A percentile compares a stretch with the other conserved stretches of the same genome.
Evolutionary conservation across 2,888 invertebrate species (phyloP).

Genomic region (Plutella xylostella): DNA sequence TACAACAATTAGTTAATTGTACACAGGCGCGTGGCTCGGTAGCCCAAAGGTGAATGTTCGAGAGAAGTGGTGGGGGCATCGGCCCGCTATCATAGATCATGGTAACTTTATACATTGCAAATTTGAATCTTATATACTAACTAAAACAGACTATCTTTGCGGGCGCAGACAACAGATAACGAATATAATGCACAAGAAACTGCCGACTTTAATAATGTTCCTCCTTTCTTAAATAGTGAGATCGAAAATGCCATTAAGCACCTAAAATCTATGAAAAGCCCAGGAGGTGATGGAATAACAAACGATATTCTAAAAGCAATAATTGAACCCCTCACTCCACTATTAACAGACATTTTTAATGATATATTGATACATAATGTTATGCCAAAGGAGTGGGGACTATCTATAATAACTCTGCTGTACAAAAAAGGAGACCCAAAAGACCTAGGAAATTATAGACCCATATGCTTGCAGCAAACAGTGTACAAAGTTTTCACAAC

Average conservation of each 20-base stretch:
- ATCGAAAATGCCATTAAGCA: not conserved
- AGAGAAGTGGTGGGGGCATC: no score
- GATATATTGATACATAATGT: not conserved
- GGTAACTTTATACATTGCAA: no score
- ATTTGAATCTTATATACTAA: no score
- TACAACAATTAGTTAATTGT: no score
- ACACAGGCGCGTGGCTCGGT: no score
- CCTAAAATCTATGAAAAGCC: constrained; percentile 7
- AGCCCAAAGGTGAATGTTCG: no score
- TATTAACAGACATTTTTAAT: constrained; percentile 8
- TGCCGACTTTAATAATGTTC: no score
- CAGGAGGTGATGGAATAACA: constrained; percentile 8
- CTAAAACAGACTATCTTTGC: no score
- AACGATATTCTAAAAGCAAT: constrained; percentile 11
- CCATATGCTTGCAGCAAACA: constrained; percentile 5
- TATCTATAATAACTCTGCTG: not conserved
- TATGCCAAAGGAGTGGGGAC: not conserved
- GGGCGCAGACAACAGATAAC: no score
- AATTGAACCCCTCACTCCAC: constrained; percentile 8
- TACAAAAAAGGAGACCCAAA: constrained; percentile 8
- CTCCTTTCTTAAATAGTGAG: not conserved
- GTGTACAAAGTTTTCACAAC: not conserved
- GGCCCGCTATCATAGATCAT: no score
- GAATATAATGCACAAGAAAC: not conserved
- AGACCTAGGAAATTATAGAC: not conserved